phyloP scores from a whole-genome alignment of 2,113 vertebrate species.

The Tetraodon nigroviridis region DNA sequence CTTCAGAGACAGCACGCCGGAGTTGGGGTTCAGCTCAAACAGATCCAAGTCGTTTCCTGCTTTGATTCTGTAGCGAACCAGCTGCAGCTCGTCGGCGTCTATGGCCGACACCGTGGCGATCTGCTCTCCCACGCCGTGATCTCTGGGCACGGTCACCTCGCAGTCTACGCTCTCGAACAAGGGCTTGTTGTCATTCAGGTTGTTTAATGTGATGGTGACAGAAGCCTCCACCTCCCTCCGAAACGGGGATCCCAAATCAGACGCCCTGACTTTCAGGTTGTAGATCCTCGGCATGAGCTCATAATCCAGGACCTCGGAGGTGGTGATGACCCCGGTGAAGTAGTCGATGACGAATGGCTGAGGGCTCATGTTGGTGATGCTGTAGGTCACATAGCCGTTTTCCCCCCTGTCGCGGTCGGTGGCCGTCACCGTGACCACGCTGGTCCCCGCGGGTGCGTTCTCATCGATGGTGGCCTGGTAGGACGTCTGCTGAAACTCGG shows the following conservation, averaged over 20 bases:
- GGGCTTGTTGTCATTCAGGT: conserved; percentile 94
- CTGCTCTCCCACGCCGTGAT: conserved; percentile 89
- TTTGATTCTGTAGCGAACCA: conserved; percentile 89
- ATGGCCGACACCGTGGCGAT: conserved; percentile 95
- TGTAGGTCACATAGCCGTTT: conserved; percentile 95
- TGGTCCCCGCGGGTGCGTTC: conserved; percentile 85
- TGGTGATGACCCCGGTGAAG: conserved; percentile 89
- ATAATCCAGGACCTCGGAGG: conserved; percentile 89
- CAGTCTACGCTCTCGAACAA: conserved; percentile 95
- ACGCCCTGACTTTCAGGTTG: conserved; percentile 85
- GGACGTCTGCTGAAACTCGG: conserved; percentile 87
- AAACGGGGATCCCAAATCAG: conserved; percentile 93
- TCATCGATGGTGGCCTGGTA: conserved; percentile 92
- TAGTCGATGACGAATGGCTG: conserved; percentile 91
- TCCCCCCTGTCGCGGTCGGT: conserved; percentile 88
- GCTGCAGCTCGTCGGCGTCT: conserved; percentile 93
- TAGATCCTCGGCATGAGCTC: conserved; percentile 97
- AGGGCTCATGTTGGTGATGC: conserved; percentile 84
- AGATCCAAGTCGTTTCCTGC: conserved; percentile 88
- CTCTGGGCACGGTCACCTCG: conserved; percentile 87
- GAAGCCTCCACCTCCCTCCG: conserved; percentile 88
- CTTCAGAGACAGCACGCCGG: conserved; percentile 89
- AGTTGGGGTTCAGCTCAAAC: conserved; percentile 89
- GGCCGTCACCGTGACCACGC: conserved; percentile 83
- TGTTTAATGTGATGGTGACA: conserved; percentile 86